Evolutionary conservation across 92 coral and sea anemone genomes (phyloP), one percentile per base, ranked within the genome.

Genomic region (Muricea muricata): DNA sequence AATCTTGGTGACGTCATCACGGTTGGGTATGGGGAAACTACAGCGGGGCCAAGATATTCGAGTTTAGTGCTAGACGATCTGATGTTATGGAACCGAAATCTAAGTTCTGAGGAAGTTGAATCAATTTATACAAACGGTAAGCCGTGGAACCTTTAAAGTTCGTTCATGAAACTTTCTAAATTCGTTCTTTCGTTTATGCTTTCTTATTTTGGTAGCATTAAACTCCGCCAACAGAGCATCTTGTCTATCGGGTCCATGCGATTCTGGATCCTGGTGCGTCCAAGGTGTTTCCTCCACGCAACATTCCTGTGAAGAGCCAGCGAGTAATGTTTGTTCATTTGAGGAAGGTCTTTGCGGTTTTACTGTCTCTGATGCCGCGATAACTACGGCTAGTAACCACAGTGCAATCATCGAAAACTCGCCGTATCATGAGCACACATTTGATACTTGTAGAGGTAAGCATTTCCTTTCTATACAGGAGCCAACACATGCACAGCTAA

Each of bases 241-340:
- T 6, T 75, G 80, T 35, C 80, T 75, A 23, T 75, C 80, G 52
- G 25, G 12, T 25, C 80, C 80, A 17, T 75, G 80, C 14, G 65
- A 54, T 0, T 30, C 37, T 2, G 80, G 65, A 0, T 48, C 80
- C 3, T 75, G 65, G 80, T 75, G 80, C 31, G 9, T 52, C 37
- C 80, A 75, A 7, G 47, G 37, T 30, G 4, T 1, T 24, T 21
- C 25, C 29, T 17, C 45, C 31, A 75, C 15, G 0, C 7, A 26
- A 26, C 80, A 52, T 39, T 4, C 4, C 15, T 75, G 80, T 34
- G 21, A 48, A 24, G 42, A 20, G 23, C 80, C 42, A 21, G 15
- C 41, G 45, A 47, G 45, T 33, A 23, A 48, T 18, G 65, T 29
- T 4, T 75, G 80, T 31, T 47, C 65, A 1, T 75, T 75, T 28